Evolutionary conservation across 2,797 vertebrate genomes (phyloP).

Genomic region (Haliaeetus albicilla): DNA sequence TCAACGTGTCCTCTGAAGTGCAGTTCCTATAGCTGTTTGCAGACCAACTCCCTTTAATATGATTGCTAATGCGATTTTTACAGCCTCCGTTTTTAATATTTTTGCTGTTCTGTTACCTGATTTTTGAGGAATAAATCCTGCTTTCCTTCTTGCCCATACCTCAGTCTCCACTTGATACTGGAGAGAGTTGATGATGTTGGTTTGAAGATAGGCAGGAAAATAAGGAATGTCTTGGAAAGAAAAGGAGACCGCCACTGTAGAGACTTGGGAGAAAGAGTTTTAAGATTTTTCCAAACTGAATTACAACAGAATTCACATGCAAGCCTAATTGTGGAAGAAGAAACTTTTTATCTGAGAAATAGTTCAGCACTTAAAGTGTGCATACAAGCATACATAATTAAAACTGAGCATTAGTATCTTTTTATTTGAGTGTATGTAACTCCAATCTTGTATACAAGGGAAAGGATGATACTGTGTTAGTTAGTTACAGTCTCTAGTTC

Average conservation of each 20-base stretch:
- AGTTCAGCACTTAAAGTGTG: background rate
- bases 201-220: background rate
- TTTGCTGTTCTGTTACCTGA: background rate
- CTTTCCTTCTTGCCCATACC: background rate
- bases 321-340: background rate
- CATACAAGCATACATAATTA: background rate
- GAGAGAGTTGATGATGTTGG: background rate
- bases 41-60: background rate
- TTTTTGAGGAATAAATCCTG: background rate
- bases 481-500: background rate
- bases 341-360: background rate
- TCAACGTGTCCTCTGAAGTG: fast-evolving
- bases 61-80: background rate
- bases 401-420: background rate
- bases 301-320: background rate
- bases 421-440: background rate
- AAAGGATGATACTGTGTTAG: background rate
- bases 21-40: background rate
- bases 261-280: background rate
- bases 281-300: background rate
- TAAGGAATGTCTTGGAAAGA: background rate
- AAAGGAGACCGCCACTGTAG: background rate
- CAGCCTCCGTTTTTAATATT: background rate
- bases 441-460: background rate
- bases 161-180: background rate